These are phyloP conservation scores for Aphis craccivora DNA, from an alignment of 1,140 invertebrate species.

Conservation along the genomic window DNA sequence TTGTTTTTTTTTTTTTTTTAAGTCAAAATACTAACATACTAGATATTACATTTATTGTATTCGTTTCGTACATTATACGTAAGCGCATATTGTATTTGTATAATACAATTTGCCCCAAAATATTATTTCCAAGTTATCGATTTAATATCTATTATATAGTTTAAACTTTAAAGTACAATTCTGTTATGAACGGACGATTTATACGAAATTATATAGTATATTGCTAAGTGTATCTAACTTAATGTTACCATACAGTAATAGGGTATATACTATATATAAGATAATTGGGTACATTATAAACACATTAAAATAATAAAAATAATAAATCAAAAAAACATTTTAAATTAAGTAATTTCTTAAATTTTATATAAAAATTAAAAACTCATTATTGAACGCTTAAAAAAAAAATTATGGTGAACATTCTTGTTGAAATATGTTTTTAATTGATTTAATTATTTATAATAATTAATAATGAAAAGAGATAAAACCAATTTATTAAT, in stretches of 20 bases:
- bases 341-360: not conserved
- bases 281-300: not conserved
- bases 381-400: not conserved
- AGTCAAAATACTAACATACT: not conserved
- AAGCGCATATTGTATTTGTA: not conserved
- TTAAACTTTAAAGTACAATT: not conserved
- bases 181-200: not conserved
- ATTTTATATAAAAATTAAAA: not conserved
- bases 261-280: too few species aligned
- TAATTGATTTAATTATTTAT: not conserved
- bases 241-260: not conserved
- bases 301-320: not conserved
- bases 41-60: not conserved
- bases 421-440: not conserved
- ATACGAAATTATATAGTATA: not conserved
- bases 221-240: not conserved
- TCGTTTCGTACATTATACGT: not conserved
- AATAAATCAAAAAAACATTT: not conserved
- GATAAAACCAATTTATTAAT: not conserved
- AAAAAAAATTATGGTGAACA: not conserved
- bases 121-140: not conserved
- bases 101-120: not conserved
- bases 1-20: not conserved
- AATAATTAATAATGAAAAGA: slow-evolving; percentile 2
- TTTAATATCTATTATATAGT: not conserved